Evolutionary conservation across 1,140 invertebrate genomes (phyloP).

Genomic region (Pectinophora gossypiella): DNA sequence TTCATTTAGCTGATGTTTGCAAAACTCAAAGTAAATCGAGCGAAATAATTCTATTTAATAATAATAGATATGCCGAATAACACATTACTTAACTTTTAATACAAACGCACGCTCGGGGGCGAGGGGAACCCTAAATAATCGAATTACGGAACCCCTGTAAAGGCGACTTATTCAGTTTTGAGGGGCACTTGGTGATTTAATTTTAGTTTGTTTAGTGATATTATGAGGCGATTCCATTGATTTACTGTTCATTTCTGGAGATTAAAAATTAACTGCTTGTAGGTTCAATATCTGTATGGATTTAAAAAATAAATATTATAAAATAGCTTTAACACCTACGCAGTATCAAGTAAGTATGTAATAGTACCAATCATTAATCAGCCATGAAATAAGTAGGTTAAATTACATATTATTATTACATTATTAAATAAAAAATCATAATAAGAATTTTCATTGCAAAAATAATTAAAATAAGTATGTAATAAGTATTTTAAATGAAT

Average conservation of each 20-base stretch:
- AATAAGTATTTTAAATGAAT: too few relatives aligned
- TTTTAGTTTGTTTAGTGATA: constrained; percentile 3
- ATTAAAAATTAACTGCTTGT: too few relatives aligned
- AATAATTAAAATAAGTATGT: too few relatives aligned
- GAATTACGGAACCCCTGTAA: background rate
- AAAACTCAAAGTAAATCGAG: constrained; percentile 3
- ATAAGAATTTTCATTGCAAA: too few relatives aligned
- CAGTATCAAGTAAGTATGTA: too few relatives aligned
- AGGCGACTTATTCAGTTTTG: constrained; percentile 1
- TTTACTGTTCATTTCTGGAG: background rate
- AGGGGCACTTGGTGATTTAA: constrained; percentile 1
- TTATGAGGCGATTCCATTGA: constrained; percentile 1
- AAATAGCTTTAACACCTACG: too few relatives aligned
- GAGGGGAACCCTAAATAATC: background rate
- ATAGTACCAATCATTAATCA: too few relatives aligned
- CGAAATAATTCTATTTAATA: constrained; percentile 4
- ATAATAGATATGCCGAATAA: background rate
- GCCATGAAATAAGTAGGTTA: too few relatives aligned
- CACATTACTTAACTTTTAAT: constrained; percentile 3
- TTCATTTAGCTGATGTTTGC: constrained; percentile 3
- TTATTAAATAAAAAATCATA: too few relatives aligned
- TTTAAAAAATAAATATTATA: too few relatives aligned
- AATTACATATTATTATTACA: too few relatives aligned
- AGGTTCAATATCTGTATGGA: too few relatives aligned
- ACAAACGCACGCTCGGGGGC: constrained; percentile 1